A percentile compares a stretch with the other conserved stretches of the same genome.
phyloP scores from a whole-genome alignment of 2,797 vertebrate species.

The Catostomus latipinnis region DNA sequence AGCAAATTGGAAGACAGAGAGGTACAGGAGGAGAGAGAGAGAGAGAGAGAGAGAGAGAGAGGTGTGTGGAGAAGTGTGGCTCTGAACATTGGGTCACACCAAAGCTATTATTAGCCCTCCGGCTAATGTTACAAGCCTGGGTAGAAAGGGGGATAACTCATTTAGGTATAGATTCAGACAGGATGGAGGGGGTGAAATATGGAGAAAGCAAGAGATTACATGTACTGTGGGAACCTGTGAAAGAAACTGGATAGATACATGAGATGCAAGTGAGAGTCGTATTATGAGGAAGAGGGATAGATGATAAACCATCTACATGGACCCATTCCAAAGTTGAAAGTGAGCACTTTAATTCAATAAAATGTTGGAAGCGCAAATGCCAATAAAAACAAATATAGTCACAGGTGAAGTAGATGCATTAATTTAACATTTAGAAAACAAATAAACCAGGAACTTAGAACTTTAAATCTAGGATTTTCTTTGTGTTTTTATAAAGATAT shows the following conservation, averaged over 20 bases:
- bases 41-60: conserved; percentile 34
- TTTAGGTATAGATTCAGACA: conserved; percentile 49
- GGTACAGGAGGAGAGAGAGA: conserved; percentile 36
- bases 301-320: conserved; percentile 41
- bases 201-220: conserved; percentile 55
- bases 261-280: conserved; percentile 37
- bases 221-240: conserved; percentile 57
- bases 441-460: neutral
- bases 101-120: conserved; percentile 73
- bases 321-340: conserved; percentile 9
- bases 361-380: neutral
- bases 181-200: conserved; percentile 38
- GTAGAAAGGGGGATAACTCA: conserved; percentile 53
- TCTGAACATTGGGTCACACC: conserved; percentile 71
- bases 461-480: neutral
- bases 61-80: conserved; percentile 67
- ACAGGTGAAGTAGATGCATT: neutral
- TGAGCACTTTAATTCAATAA: conserved; percentile 7
- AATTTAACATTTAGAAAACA: neutral
- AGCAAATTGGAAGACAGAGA: conserved; percentile 50
- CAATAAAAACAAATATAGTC: conserved; percentile 17
- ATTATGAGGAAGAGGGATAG: conserved; percentile 36
- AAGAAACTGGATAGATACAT: conserved; percentile 54
- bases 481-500: too few relatives aligned
- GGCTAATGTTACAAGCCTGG: conserved; percentile 73